phyloP scores from a whole-genome alignment of 2,888 invertebrate species.

The Eristalis pertinax region DNA sequence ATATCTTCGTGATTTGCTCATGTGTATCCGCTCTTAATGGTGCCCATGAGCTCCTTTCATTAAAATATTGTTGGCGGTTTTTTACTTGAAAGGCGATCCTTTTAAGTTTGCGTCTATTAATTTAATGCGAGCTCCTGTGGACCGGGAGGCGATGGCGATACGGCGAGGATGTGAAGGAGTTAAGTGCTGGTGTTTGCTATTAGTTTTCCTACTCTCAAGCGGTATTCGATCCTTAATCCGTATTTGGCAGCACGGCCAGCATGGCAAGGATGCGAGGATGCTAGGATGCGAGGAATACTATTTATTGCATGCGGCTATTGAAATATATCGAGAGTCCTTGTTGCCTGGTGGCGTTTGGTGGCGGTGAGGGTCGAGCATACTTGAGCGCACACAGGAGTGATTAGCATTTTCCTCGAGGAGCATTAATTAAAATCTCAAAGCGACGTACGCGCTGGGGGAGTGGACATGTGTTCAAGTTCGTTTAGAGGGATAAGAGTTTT shows the following conservation, averaged over 20 bases:
- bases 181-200: constrained; percentile 30
- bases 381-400: constrained; percentile 58
- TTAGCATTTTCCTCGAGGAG: constrained; percentile 47
- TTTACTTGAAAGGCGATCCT: constrained; percentile 79
- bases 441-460: background rate
- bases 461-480: background rate
- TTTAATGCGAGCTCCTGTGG: constrained; percentile 73
- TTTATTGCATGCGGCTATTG: constrained; percentile 63
- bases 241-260: constrained; percentile 16
- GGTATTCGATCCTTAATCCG: constrained; percentile 45
- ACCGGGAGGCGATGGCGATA: no score
- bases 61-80: constrained; percentile 80
- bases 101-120: constrained; percentile 80
- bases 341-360: background rate
- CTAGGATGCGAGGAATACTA: constrained; percentile 8
- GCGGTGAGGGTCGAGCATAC: constrained; percentile 28
- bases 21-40: constrained; percentile 62
- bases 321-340: constrained; percentile 39
- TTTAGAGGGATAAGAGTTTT: background rate
- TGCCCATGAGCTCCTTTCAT: constrained; percentile 69
- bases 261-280: background rate
- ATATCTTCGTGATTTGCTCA: constrained; percentile 1
- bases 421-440: constrained; percentile 53
- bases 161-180: background rate
- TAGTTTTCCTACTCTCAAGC: constrained; percentile 41